A percentile compares a stretch with the other conserved stretches of the same genome.
phyloP scores from a whole-genome alignment of 2,797 vertebrate species.

The Arremon aurantiirostris region DNA sequence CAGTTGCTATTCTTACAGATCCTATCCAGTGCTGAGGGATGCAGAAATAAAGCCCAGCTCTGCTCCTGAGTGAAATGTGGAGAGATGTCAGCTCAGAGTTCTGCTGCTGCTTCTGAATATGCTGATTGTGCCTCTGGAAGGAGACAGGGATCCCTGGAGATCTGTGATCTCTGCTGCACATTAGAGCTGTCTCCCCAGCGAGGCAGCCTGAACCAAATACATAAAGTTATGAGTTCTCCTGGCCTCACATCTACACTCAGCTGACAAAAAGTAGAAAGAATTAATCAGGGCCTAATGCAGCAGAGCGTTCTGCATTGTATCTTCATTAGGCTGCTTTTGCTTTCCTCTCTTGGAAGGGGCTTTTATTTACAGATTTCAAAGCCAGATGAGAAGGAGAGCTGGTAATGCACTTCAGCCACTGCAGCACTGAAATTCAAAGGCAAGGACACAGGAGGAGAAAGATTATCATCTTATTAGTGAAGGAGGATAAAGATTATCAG shows the following conservation, averaged over 20 bases:
- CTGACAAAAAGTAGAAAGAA: neutral
- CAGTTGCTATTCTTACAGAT: neutral
- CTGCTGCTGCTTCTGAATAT: neutral
- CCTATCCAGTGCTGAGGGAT: neutral
- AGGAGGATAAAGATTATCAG: constrained; percentile 56
- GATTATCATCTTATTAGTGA: constrained; percentile 62
- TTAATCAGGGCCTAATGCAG: neutral
- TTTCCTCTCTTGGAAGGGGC: constrained; percentile 41
- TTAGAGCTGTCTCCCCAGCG: neutral
- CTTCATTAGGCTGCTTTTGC: neutral
- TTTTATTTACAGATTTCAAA: constrained; percentile 55
- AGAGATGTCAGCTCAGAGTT: neutral
- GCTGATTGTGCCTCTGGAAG: neutral
- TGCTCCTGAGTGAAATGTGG: neutral
- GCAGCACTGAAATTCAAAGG: constrained; percentile 39
- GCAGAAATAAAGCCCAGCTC: neutral
- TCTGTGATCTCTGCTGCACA: neutral
- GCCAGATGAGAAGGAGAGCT: neutral
- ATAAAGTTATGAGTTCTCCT: neutral
- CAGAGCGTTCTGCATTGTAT: neutral
- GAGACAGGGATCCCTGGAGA: neutral
- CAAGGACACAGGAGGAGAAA: constrained; percentile 61
- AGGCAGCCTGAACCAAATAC: neutral
- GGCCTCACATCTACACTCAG: neutral
- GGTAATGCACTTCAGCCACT: neutral